Conservation (phyloP, 2,113 vertebrate species). For the Stegostoma tigrinum region DNA sequence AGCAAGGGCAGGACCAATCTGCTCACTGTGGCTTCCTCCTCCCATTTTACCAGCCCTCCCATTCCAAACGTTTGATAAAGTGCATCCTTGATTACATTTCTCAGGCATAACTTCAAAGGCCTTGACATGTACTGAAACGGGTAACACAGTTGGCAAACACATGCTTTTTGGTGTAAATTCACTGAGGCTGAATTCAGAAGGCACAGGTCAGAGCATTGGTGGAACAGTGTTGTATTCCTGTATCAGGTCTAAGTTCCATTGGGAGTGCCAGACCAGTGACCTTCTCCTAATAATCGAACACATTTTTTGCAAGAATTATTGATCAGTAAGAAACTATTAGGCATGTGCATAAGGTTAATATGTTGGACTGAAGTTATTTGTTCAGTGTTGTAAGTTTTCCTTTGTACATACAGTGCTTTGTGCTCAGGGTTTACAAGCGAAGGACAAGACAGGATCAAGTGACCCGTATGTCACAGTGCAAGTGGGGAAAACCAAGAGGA, state of each 20-base stretch:
- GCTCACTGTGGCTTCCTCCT: neutral
- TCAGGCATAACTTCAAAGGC: neutral
- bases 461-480: slow-evolving; percentile 97
- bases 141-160: neutral
- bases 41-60: neutral
- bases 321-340: neutral
- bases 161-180: neutral
- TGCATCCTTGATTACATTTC: neutral
- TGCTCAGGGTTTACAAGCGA: slow-evolving; percentile 93
- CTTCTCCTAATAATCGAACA: neutral
- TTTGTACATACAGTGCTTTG: slow-evolving; percentile 72
- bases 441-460: slow-evolving; percentile 96
- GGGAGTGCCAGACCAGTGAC: neutral
- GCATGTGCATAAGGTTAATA: neutral
- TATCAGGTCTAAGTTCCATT: neutral
- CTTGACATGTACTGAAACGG: neutral
- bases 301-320: neutral
- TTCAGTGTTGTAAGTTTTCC: neutral
- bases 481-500: slow-evolving; percentile 90
- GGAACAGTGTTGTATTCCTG: neutral
- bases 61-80: neutral
- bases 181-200: neutral
- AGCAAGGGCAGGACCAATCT: too few relatives aligned
- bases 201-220: neutral
- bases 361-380: neutral